Percentiles rank a stretch among this genome's conserved stretches.
Evolutionary conservation across 2,888 invertebrate species (phyloP).

Genomic region (Bugulina stolonifera): DNA sequence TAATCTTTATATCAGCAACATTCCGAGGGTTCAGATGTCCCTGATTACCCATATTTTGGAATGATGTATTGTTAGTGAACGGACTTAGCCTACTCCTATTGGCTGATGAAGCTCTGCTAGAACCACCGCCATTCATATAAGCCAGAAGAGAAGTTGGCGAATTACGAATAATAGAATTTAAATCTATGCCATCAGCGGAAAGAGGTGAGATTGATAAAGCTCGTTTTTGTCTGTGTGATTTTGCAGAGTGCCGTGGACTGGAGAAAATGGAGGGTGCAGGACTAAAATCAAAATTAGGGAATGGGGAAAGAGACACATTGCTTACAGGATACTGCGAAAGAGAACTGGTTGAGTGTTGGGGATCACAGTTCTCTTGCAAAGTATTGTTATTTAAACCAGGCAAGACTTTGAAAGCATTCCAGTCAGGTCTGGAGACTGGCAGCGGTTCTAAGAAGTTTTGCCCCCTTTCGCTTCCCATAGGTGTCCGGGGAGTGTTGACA

Average conservation of each 20-base stretch:
- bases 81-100: slow-evolving; percentile 20
- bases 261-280: slow-evolving; percentile 41
- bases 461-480: slow-evolving; percentile 33
- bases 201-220: slow-evolving; percentile 48
- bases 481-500: slow-evolving; percentile 34
- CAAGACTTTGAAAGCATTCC: slow-evolving; percentile 41
- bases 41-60: slow-evolving; percentile 16
- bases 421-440: slow-evolving; percentile 34
- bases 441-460: slow-evolving; percentile 42
- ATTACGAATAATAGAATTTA: slow-evolving; percentile 51
- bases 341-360: slow-evolving; percentile 34
- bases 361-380: slow-evolving; percentile 9
- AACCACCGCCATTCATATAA: slow-evolving; percentile 35
- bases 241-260: slow-evolving; percentile 47
- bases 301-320: slow-evolving; percentile 41
- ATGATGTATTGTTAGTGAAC: background rate
- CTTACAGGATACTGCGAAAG: slow-evolving; percentile 37
- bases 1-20: slow-evolving; percentile 11
- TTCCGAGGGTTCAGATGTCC: slow-evolving; percentile 14
- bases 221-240: slow-evolving; percentile 40
- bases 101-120: slow-evolving; percentile 25
- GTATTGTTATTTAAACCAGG: slow-evolving; percentile 32
- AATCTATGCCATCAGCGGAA: slow-evolving; percentile 47
- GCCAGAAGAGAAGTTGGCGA: slow-evolving; percentile 53
- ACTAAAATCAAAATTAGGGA: slow-evolving; percentile 37